Base-by-base conservation (phyloP, 1,140 invertebrate species). In the Zaprionus vittiger region DNA sequence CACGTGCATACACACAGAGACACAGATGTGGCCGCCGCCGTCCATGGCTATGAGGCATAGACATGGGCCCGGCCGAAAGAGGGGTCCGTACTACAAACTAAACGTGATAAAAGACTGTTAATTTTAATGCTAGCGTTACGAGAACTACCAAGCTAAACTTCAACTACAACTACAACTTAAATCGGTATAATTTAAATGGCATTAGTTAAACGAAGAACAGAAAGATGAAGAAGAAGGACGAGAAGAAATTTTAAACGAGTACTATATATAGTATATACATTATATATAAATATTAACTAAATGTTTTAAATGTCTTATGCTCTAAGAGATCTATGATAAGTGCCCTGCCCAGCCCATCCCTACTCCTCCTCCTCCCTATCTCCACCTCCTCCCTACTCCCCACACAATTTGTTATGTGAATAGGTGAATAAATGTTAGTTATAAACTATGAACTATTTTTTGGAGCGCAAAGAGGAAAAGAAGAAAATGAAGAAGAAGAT, bases 61-160 rank as follows among this genome's bases (percentile, higher is more conserved):
- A 28, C 61, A 59, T 64, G 37, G 34, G 52, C 28, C 20, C 57
- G 41, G 41, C 41, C 41, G 2, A 34, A 34, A 11, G 31, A 17
- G 59, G 38, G n/a, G 38, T 6, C 20, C 38, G 22, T 52, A 37
- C 66, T 69, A 72, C 76, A 82, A 87, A 87, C 83, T 87, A 87
- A 87, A 83, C 80, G 84, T 87, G 84, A 87, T 89, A 87, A 83
- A 87, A 87, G 84, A 87, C 84, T 87, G 84, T 84, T 87, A 87
- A 59, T 79, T 83, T 76, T 76, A 76, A 64, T 72, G 24, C 71
- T 72, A 75, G 73, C 22, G 24, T 65, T 60, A 71, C 24, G 28
- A 72, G 57, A 44, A 71, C 11, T 44, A 22, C 9, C 59, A 61
- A 24, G 44, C n/a, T 61, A 80, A 59, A 49, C 49, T 60, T 70